Percentiles rank a stretch among this genome's conserved stretches.
These are phyloP conservation scores for Condylura cristata DNA, from an alignment of 2,113 vertebrate species.

Conservation along the genomic window DNA sequence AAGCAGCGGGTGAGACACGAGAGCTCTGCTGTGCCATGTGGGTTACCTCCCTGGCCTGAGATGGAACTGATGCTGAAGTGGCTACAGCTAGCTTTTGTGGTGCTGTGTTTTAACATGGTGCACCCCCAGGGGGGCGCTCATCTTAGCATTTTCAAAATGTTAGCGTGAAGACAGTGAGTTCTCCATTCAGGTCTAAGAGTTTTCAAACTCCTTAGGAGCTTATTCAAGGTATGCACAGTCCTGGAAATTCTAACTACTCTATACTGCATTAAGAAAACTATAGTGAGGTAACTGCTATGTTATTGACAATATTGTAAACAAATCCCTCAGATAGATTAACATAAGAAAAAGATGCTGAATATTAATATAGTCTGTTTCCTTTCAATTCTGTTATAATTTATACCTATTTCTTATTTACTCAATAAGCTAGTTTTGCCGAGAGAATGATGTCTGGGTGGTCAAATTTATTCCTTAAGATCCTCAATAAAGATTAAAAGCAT, in stretches of 20 bases:
- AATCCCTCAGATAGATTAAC: not conserved
- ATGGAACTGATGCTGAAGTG: no score
- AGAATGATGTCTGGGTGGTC: constrained; percentile 4
- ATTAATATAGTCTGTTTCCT: constrained; percentile 33
- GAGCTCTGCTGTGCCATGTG: no score
- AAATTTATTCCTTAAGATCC: constrained; percentile 30
- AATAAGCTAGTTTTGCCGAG: constrained; percentile 47
- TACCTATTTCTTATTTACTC: constrained; percentile 51
- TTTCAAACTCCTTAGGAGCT: not conserved
- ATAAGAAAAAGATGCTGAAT: constrained; percentile 36
- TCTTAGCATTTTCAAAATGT: constrained; percentile 13
- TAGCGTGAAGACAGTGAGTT: constrained; percentile 2
- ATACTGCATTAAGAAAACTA: not conserved
- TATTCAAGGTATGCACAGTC: not conserved
- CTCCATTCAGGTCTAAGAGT: not conserved
- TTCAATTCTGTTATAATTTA: constrained; percentile 32
- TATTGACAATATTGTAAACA: not conserved
- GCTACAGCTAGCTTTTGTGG: no score
- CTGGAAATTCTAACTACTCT: constrained; percentile 27
- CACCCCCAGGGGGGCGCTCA: no score
- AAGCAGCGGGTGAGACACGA: no score
- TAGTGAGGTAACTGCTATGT: not conserved
- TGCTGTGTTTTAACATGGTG: no score
- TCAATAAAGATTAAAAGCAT: constrained; percentile 52
- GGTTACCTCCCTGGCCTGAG: no score